Evolutionary conservation across 2,113 vertebrate species (phyloP).

Genomic region (Dermatemys mawii): DNA sequence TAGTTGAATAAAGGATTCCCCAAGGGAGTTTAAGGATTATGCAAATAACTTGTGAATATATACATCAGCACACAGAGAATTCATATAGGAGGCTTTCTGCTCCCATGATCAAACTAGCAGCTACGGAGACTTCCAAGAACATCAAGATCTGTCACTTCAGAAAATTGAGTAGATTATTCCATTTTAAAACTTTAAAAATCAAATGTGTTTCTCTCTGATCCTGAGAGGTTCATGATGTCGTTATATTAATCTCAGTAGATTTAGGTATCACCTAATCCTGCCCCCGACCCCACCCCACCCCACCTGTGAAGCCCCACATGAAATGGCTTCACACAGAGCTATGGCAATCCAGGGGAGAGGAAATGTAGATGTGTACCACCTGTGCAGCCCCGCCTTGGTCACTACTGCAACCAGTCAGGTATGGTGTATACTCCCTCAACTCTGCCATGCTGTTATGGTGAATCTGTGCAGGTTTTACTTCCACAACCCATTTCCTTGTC

Average conservation of each 20-base stretch:
- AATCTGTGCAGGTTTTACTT: background rate
- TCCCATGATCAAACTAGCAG: constrained; percentile 14
- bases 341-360: background rate
- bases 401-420: background rate
- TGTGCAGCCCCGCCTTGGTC: background rate
- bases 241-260: constrained; percentile 6
- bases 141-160: background rate
- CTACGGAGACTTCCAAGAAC: background rate
- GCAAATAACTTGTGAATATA: constrained; percentile 39
- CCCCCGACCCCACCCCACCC: too few relatives aligned
- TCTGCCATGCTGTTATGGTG: background rate
- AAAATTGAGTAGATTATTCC: constrained; percentile 24
- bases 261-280: background rate
- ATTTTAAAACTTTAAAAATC: constrained; percentile 28
- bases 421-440: background rate
- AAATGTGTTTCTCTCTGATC: constrained; percentile 4
- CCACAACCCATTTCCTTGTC: background rate
- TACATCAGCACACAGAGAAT: constrained; percentile 17
- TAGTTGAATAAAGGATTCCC: constrained; percentile 39
- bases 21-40: constrained; percentile 65
- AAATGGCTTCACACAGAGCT: background rate
- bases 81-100: constrained; percentile 22
- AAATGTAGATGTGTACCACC: background rate
- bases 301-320: background rate
- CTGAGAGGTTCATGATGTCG: background rate